Evolutionary conservation across 2,797 vertebrate genomes (phyloP).

Genomic region (Notolepis coatsorum): DNA sequence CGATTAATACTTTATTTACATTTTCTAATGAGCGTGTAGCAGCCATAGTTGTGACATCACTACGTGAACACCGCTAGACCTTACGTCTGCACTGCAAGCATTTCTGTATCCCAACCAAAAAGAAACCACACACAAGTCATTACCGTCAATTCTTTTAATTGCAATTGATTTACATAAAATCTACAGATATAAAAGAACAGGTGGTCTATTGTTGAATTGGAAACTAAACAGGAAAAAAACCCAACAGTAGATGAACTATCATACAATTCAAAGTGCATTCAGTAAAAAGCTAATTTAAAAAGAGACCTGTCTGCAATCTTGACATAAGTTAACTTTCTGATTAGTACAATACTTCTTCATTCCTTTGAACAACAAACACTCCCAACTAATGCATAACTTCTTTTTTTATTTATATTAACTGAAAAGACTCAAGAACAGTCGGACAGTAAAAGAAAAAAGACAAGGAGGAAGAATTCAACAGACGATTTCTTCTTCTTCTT

Average conservation of each 20-base stretch:
- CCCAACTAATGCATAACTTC: conserved; percentile 47
- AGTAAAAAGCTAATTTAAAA: conserved; percentile 78
- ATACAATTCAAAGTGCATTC: conserved; percentile 90
- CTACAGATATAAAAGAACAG: conserved; percentile 79
- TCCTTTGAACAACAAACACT: conserved; percentile 47
- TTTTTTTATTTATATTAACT: conserved; percentile 45
- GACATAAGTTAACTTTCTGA: conserved; percentile 69
- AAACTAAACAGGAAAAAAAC: conserved; percentile 57
- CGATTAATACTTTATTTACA: no score
- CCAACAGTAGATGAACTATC: conserved; percentile 66
- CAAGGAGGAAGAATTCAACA: not conserved
- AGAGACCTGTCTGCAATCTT: conserved; percentile 74
- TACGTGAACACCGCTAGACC: no score
- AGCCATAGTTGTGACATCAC: no score
- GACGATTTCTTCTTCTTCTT: conserved; percentile 17
- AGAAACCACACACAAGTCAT: conserved; percentile 13
- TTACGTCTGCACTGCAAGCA: no score
- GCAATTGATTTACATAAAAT: conserved; percentile 75
- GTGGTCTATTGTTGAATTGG: conserved; percentile 59
- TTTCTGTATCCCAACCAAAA: no score
- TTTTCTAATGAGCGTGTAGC: no score
- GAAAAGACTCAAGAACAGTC: conserved; percentile 50
- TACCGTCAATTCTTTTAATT: conserved; percentile 80
- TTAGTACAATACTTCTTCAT: conserved; percentile 60
- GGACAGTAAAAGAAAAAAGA: conserved; percentile 33